These are phyloP conservation scores for Coptotermes formosanus DNA, from an alignment of 1,140 invertebrate species.

Conservation along the genomic window DNA sequence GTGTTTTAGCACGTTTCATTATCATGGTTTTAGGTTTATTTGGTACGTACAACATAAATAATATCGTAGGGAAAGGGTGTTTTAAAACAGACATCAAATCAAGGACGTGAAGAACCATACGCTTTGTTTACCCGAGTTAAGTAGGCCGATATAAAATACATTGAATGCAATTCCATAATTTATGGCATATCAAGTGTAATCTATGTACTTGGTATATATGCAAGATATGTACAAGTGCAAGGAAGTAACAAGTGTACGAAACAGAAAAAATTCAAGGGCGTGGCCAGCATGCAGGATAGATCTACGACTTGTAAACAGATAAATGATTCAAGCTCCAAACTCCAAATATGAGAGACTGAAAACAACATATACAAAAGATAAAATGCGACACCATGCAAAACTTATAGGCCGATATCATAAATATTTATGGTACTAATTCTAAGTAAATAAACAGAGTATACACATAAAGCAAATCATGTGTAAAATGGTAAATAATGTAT, in stretches of 20 bases:
- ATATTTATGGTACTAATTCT: too few relatives aligned
- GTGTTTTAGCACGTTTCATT: too few relatives aligned
- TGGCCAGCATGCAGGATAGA: not conserved
- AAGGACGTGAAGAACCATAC: too few relatives aligned
- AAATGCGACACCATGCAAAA: not conserved
- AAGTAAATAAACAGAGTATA: not conserved
- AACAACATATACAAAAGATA: not conserved
- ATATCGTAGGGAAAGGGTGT: too few relatives aligned
- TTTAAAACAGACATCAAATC: too few relatives aligned
- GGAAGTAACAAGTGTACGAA: not conserved
- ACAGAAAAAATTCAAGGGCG: not conserved
- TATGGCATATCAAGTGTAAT: too few relatives aligned
- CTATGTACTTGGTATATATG: not conserved
- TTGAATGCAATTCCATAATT: not conserved
- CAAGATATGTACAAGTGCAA: not conserved
- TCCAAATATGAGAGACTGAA: not conserved
- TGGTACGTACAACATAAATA: too few relatives aligned
- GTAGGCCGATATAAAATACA: too few relatives aligned
- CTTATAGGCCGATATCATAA: not conserved
- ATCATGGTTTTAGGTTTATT: too few relatives aligned
- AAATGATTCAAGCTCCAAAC: not conserved
- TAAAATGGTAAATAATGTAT: not conserved
- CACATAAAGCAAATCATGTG: not conserved
- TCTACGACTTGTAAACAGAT: not conserved
- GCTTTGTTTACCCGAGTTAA: too few relatives aligned